Evolutionary conservation across 2,113 vertebrate species (phyloP).

Genomic region (Ammospiza nelsoni): DNA sequence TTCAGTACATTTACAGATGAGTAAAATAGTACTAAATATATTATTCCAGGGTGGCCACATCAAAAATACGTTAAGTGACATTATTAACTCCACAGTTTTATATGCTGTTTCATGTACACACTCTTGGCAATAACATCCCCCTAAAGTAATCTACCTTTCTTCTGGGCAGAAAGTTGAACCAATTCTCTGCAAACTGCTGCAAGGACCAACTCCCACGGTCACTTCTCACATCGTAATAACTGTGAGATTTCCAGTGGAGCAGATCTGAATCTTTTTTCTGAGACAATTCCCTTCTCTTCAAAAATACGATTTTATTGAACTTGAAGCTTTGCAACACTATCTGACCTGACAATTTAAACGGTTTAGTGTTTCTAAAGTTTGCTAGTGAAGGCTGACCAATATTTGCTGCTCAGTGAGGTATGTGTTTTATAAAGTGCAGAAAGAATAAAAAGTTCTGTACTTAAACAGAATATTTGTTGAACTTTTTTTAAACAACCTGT

Average conservation of each 20-base stretch:
- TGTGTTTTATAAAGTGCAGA: neutral
- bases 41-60: neutral
- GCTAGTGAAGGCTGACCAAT: neutral
- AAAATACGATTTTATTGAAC: neutral
- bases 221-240: conserved; percentile 29
- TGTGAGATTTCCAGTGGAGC: conserved; percentile 28
- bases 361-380: neutral
- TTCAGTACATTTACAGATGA: neutral
- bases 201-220: neutral
- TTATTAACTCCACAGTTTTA: neutral
- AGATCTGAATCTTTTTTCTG: neutral
- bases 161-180: neutral
- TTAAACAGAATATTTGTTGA: neutral
- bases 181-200: neutral
- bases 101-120: neutral
- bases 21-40: neutral
- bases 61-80: neutral
- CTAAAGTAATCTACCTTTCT: neutral
- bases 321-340: neutral
- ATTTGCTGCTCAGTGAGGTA: neutral
- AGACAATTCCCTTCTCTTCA: neutral
- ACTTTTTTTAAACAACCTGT: neutral
- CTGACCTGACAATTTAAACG: neutral
- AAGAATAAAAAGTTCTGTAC: neutral
- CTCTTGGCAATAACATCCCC: neutral